These are phyloP conservation scores for Otus sunia DNA, from an alignment of 2,113 vertebrate genomes.

Conservation along the genomic window DNA sequence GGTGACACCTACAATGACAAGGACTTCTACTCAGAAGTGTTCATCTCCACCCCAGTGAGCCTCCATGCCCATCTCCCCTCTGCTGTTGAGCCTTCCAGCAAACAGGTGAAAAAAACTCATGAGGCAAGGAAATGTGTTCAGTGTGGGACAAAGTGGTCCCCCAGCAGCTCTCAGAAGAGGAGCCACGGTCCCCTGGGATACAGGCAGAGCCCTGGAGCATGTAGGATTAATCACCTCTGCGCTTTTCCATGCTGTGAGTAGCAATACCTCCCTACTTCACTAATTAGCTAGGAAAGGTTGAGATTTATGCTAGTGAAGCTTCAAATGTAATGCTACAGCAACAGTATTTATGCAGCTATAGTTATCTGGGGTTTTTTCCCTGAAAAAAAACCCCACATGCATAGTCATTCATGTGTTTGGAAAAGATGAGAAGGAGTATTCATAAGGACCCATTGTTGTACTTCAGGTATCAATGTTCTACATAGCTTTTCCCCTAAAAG, in stretches of 20 bases:
- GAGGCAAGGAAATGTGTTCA: background rate
- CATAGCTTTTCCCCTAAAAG: background rate
- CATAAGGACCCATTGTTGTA: background rate
- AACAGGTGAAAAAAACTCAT: background rate
- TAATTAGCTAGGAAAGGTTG: background rate
- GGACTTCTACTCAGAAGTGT: background rate
- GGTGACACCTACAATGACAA: background rate
- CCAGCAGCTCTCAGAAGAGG: background rate
- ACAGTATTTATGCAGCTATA: background rate
- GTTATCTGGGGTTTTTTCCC: too few relatives aligned
- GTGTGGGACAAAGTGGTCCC: background rate
- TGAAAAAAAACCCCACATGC: too few relatives aligned
- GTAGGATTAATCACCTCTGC: background rate
- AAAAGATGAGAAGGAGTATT: background rate
- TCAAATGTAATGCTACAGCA: background rate
- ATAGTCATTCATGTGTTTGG: background rate
- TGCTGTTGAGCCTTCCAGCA: background rate
- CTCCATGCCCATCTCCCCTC: background rate
- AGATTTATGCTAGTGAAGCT: background rate
- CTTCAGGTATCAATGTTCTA: background rate
- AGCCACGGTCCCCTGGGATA: background rate
- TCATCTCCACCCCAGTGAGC: background rate
- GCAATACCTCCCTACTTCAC: background rate
- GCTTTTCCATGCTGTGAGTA: background rate
- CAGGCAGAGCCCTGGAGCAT: background rate